A percentile compares a stretch with the other conserved stretches of the same genome.
Conservation (phyloP, 2,113 vertebrate genomes). For the Nothobranchius furzeri region DNA sequence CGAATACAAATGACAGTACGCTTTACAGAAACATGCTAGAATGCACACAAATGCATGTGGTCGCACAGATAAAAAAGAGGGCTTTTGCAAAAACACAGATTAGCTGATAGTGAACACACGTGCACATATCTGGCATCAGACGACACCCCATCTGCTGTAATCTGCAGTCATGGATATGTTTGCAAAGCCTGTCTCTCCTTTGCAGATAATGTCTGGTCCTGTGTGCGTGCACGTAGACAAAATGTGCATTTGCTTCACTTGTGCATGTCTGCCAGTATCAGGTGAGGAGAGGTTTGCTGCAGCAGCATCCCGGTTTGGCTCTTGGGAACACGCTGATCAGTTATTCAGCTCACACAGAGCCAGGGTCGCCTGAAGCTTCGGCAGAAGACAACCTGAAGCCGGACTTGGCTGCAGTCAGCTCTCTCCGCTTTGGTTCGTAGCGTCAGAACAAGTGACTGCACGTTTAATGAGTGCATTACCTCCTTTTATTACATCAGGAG, state of each 20-base stretch:
- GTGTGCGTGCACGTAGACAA: slow-evolving; percentile 7
- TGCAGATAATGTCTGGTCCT: slow-evolving; percentile 49
- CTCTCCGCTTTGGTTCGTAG: slow-evolving; percentile 24
- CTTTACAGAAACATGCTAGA: slow-evolving; percentile 26
- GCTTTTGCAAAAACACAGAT: slow-evolving; percentile 24
- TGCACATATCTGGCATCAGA: slow-evolving; percentile 42
- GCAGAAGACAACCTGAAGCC: slow-evolving; percentile 28
- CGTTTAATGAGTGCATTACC: slow-evolving; percentile 60
- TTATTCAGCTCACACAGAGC: slow-evolving; percentile 62
- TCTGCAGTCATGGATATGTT: slow-evolving; percentile 65
- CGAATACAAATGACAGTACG: slow-evolving; percentile 32
- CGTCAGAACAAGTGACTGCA: slow-evolving; percentile 48
- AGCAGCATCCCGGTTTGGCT: slow-evolving; percentile 50
- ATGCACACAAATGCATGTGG: slow-evolving; percentile 27
- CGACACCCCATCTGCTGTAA: slow-evolving; percentile 60
- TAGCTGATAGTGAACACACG: neutral
- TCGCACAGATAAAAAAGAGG: slow-evolving; percentile 37
- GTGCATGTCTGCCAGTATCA: slow-evolving; percentile 38
- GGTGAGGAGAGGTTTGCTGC: slow-evolving; percentile 50
- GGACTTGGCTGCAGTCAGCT: slow-evolving; percentile 13
- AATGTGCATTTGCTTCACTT: slow-evolving; percentile 16
- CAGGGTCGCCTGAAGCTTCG: slow-evolving; percentile 46
- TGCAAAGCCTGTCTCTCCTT: slow-evolving; percentile 59
- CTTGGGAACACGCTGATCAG: slow-evolving; percentile 60
- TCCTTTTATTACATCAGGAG: slow-evolving; percentile 57